These are phyloP conservation scores for Cryptocheilus praepositus DNA, from an alignment of 2,888 invertebrate genomes.

Conservation along the genomic window DNA sequence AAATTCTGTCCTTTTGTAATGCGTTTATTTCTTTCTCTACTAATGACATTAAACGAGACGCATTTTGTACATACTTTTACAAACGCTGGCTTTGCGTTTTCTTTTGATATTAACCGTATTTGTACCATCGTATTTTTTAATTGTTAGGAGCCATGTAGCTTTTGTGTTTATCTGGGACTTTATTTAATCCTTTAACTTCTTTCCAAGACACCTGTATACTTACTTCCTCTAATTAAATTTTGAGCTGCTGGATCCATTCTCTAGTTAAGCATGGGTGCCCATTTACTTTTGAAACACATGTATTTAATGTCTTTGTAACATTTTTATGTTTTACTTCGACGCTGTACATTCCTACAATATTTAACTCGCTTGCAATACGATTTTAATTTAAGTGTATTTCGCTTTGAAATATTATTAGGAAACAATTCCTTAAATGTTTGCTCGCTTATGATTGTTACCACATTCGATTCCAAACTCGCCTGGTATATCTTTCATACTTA, in stretches of 20 bases:
- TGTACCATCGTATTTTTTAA: constrained; percentile 2
- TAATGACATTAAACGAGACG: neutral
- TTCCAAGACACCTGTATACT: neutral
- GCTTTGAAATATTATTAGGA: neutral
- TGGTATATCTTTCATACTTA: neutral
- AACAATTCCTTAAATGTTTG: neutral
- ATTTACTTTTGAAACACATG: constrained; percentile 4
- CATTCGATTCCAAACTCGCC: neutral
- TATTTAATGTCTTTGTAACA: neutral
- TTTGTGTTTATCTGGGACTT: neutral
- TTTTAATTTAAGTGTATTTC: constrained; percentile 1
- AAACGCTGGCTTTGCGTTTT: neutral
- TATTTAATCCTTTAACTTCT: neutral
- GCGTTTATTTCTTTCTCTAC: neutral
- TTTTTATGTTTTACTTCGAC: neutral
- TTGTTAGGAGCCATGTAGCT: neutral
- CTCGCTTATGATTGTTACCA: neutral
- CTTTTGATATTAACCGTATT: constrained; percentile 13
- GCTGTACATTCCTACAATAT: neutral
- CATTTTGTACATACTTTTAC: neutral
- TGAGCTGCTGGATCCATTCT: constrained; percentile 30
- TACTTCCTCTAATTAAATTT: constrained; percentile 1
- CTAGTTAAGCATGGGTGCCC: constrained; percentile 14
- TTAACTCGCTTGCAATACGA: constrained; percentile 10
- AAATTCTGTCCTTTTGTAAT: neutral